Percentiles rank a stretch among this genome's conserved stretches.
These are phyloP conservation scores for Limenitis camilla DNA, from an alignment of 2,888 invertebrate genomes.

Conservation along the genomic window DNA sequence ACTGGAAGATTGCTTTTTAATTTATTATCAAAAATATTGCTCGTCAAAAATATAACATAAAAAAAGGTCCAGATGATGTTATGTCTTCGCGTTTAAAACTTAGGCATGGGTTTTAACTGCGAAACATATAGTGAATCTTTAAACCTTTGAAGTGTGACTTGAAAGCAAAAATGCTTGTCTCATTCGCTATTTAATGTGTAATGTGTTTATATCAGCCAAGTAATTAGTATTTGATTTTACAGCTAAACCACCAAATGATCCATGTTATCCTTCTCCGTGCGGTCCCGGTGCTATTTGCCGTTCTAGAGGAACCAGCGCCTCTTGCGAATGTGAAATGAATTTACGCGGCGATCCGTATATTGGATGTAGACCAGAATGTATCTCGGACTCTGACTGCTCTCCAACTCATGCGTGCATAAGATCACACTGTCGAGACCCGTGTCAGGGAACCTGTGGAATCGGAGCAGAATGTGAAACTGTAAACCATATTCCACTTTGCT, in stretches of 20 bases:
- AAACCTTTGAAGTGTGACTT: slow-evolving; percentile 6
- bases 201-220: slow-evolving; percentile 1
- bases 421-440: slow-evolving; percentile 89
- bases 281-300: slow-evolving; percentile 87
- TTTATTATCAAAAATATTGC: slow-evolving; percentile 22
- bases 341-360: slow-evolving; percentile 85
- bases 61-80: slow-evolving; percentile 34
- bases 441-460: slow-evolving; percentile 86
- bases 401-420: slow-evolving; percentile 86
- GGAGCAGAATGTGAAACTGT: slow-evolving; percentile 85
- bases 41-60: slow-evolving; percentile 11
- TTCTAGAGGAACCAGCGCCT: slow-evolving; percentile 79
- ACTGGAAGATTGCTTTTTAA: slow-evolving; percentile 52
- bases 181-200: slow-evolving; percentile 34
- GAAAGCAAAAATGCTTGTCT: slow-evolving; percentile 41
- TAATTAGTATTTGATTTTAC: slow-evolving; percentile 32
- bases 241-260: slow-evolving; percentile 74
- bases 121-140: slow-evolving; percentile 49
- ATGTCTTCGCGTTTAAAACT: slow-evolving; percentile 67
- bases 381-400: slow-evolving; percentile 91
- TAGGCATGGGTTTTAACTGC: slow-evolving; percentile 73
- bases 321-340: slow-evolving; percentile 82
- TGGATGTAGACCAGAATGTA: slow-evolving; percentile 87
- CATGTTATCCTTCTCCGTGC: slow-evolving; percentile 91
- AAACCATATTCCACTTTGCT: slow-evolving; percentile 82